Conservation (phyloP, 64 coral and sea anemone genomes). For the Platygyra sinensis region DNA sequence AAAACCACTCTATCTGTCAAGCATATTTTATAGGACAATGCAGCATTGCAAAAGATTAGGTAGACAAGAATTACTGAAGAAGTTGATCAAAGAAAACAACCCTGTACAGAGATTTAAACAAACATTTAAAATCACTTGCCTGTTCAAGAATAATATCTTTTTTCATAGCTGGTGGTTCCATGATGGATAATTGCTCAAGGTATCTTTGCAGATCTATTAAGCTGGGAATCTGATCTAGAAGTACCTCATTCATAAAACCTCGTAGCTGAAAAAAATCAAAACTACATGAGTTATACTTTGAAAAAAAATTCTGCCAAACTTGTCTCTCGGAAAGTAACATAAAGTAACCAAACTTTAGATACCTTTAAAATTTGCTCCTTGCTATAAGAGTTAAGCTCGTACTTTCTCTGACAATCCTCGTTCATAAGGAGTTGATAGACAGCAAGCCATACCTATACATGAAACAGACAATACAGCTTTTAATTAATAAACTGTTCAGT, state of each 20-base stretch:
- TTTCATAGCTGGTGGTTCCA: constrained; percentile 88
- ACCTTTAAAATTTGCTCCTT: constrained; percentile 98
- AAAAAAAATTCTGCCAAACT: neutral
- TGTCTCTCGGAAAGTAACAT: neutral
- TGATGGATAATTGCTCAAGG: constrained; percentile 89
- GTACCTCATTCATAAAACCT: constrained; percentile 95
- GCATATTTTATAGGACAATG: too few relatives aligned
- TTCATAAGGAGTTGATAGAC: constrained; percentile 92
- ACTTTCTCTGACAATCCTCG: constrained; percentile 97
- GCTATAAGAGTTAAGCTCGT: constrained; percentile 93
- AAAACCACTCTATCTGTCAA: too few relatives aligned
- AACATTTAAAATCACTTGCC: constrained; percentile 12
- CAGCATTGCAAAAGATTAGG: too few relatives aligned
- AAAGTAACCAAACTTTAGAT: neutral
- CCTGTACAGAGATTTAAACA: neutral
- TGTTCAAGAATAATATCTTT: constrained; percentile 94
- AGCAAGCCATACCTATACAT: constrained; percentile 92
- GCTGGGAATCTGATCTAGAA: constrained; percentile 96
- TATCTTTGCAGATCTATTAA: constrained; percentile 95
- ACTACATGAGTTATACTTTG: neutral
- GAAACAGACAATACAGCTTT: neutral
- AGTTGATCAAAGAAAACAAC: too few relatives aligned
- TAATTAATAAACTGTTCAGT: too few relatives aligned
- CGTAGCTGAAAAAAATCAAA: constrained; percentile 59
- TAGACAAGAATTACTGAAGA: too few relatives aligned